phyloP scores from a whole-genome alignment of 2,888 invertebrate species.

The Leucozona laternaria region DNA sequence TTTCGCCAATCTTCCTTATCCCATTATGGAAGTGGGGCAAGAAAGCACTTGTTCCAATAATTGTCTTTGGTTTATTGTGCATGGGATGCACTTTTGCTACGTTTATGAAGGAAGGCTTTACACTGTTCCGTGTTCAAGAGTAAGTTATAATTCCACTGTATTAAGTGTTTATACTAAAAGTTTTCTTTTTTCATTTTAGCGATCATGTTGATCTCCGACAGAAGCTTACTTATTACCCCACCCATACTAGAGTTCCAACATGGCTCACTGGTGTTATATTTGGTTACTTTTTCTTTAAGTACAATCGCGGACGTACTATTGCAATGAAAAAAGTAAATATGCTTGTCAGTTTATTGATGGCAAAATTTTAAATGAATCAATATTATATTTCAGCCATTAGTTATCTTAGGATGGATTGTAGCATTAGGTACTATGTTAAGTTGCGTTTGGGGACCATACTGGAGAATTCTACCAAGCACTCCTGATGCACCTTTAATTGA shows the following conservation, averaged over 20 bases:
- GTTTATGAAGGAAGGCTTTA: constrained; percentile 80
- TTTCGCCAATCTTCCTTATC: constrained; percentile 85
- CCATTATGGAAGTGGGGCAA: constrained; percentile 84
- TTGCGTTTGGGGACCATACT: constrained; percentile 81
- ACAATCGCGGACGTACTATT: constrained; percentile 80
- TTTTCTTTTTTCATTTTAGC: background rate
- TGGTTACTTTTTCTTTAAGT: constrained; percentile 82
- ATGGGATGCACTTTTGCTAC: constrained; percentile 82
- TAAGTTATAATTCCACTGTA: constrained; percentile 19
- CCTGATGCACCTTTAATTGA: constrained; percentile 79
- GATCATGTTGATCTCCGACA: constrained; percentile 81
- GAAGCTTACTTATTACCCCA: constrained; percentile 82
- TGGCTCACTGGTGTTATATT: constrained; percentile 83
- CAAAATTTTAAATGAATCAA: background rate
- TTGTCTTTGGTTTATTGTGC: constrained; percentile 79
- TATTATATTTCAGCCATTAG: constrained; percentile 74
- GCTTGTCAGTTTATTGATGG: background rate
- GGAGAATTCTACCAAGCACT: constrained; percentile 80
- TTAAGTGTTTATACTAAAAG: background rate
- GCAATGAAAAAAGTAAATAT: constrained; percentile 78
- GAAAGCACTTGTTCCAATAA: constrained; percentile 80
- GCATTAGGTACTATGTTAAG: constrained; percentile 80
- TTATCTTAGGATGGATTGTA: constrained; percentile 81
- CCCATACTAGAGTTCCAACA: constrained; percentile 82
- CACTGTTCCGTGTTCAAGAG: constrained; percentile 82